Base-by-base conservation (phyloP, 2,113 vertebrate genomes). In the Nannobrachium achirus region DNA sequence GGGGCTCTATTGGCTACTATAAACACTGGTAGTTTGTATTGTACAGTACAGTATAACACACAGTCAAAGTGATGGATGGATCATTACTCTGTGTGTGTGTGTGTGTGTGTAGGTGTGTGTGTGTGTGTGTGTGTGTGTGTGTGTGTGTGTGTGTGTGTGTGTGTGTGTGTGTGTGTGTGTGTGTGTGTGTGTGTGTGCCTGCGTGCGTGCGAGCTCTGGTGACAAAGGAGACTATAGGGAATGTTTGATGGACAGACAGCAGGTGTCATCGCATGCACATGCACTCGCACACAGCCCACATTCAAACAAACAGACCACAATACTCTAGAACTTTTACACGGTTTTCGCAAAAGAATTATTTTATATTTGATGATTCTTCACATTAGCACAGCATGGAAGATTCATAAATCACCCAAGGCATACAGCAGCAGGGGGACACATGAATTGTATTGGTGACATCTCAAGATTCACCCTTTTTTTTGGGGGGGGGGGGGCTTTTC, bases 201-300 rank as follows among this genome's bases (percentile, higher is more conserved):
- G 49, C 71, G 56, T 57, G 18, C 50, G 58, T 52, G 38, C 63
- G 51, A 16, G 53, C 25, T n/a, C 46, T 5, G 46, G 67, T 78
- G 75, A 72, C 66, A 82, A 73, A 86, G 66, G 63, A 63, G 63
- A 48, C 33, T 6, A 59, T 11, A 13, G 52, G 53, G 72, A 80
- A 83, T 77, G 78, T 63, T 53, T 79, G 78, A 85, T n/a, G 7
- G 81, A 84, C 79, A 69, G 44, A 10, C 19, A 75, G 84, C 83
- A 91, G 86, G 88, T 89, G 89, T 74, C 79, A 55, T 42, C 59
- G n/a, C 10, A 61, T 10, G 39, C 19, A 63, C 7, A 50, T 6
- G 38, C 13, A 64, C 40, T 39, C 66, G 59, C 59, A 60, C 49
- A 39, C 45, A 50, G n/a, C n/a, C n/a, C 57, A 58, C 56, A 63